Evolutionary conservation across 1,140 invertebrate species (phyloP), one percentile per base, ranked within the genome.

Genomic region (Atta colombica): DNA sequence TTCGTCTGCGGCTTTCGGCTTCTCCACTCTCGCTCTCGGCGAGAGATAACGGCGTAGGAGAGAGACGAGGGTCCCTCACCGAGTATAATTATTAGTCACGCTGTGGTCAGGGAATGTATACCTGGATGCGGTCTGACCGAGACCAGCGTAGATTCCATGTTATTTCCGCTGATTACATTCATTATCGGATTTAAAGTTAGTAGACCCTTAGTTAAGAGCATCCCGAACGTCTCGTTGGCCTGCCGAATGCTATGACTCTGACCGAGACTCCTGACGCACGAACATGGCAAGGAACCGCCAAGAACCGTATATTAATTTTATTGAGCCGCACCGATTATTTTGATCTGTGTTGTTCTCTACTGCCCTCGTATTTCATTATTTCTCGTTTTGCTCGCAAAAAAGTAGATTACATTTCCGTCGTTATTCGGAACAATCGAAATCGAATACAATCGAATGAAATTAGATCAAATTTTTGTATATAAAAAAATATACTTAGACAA

Each of bases 151-250:
- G 91, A 94, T 93, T 93, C 91, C 92, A 94, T 93, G 92, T 93
- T 94, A 94, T 94, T 94, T 94, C 87, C 87, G 10, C 45, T 93
- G 92, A 94, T 94, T 93, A 94, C 92, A 93, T 94, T 94, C 88
- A 94, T 94, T 94, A 94, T 94, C 92, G 89, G 90, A 94, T 93
- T 92, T 92, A 92, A 93, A 92, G 84, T 91, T 90, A 82, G 84
- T 74, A 86, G 84, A 91, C 86, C 87, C 88, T 89, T 86, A 81
- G 86, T 90, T 89, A 90, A 74, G 63, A 60, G 55, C 39, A 53
- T 69, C 61, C 49, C 51, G 55, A 88, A 35, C 72, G 14, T 86
- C 77, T 86, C 39, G 81, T 89, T 81, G 78, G 18, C 25, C 35
- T 16, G 18, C 77, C 75, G 77, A 81, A 66, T 60, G 39, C 75